A percentile compares a stretch with the other conserved stretches of the same genome.
These are phyloP conservation scores for Ellobius talpinus DNA, from an alignment of 2,113 vertebrate genomes.

Conservation along the genomic window DNA sequence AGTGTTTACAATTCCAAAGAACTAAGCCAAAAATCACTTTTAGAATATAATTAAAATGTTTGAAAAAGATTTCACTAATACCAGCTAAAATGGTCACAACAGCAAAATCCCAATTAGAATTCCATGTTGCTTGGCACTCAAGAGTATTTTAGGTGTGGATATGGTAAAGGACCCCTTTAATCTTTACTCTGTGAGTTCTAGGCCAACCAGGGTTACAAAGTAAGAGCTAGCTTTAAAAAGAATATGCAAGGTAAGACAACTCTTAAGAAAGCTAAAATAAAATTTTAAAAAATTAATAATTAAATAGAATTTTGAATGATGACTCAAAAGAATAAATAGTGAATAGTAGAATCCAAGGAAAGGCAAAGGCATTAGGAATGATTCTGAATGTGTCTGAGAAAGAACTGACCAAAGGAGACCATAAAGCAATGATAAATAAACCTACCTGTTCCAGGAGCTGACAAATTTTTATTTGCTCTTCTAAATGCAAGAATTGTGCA, in stretches of 20 bases:
- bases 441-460: neutral
- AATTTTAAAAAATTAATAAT: neutral
- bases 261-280: neutral
- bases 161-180: neutral
- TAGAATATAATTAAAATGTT: neutral
- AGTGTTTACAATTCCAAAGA: slow-evolving; percentile 45
- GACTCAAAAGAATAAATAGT: neutral
- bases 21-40: neutral
- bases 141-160: neutral
- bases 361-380: neutral
- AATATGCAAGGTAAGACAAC: neutral
- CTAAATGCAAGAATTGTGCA: neutral
- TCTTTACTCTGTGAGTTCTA: neutral
- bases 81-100: slow-evolving; percentile 36
- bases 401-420: neutral
- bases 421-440: neutral
- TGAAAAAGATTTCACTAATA: neutral
- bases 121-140: neutral
- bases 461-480: neutral
- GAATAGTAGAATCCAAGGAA: neutral
- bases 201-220: neutral
- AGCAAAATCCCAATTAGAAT: slow-evolving; percentile 28
- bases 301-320: neutral
- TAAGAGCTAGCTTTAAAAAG: neutral
- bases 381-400: neutral